Evolutionary conservation across 2,888 invertebrate species (phyloP).

Genomic region (Amblyteles armatorius): DNA sequence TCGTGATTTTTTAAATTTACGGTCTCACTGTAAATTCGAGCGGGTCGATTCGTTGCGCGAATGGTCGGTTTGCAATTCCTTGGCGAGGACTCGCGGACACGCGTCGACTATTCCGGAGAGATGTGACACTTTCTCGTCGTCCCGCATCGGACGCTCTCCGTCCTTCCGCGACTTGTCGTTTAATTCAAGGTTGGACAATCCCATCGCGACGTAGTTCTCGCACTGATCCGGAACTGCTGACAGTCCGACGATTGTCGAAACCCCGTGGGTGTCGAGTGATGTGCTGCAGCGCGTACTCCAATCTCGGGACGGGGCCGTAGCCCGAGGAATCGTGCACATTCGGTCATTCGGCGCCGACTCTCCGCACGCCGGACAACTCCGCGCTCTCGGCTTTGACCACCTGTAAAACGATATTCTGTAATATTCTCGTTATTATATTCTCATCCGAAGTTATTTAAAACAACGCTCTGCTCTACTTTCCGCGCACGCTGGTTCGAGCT

Average conservation of each 20-base stretch:
- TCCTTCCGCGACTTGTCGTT: conserved; percentile 15
- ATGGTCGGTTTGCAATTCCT: conserved; percentile 38
- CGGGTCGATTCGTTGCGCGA: conserved; percentile 20
- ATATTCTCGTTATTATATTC: too few relatives aligned
- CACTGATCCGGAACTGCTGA: conserved; percentile 8
- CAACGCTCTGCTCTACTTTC: too few relatives aligned
- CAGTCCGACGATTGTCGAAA: conserved; percentile 34
- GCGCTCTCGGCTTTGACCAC: not conserved
- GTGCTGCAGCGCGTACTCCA: conserved; percentile 10
- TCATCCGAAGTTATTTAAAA: too few relatives aligned
- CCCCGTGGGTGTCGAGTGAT: conserved; percentile 7
- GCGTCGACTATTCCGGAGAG: conserved; percentile 31
- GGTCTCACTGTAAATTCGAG: conserved; percentile 36
- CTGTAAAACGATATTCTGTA: conserved; percentile 48
- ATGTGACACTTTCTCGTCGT: not conserved
- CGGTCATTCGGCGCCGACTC: conserved; percentile 22
- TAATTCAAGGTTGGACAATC: not conserved
- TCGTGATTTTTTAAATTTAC: not conserved
- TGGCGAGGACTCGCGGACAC: conserved; percentile 23
- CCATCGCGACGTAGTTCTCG: not conserved
- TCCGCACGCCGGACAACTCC: not conserved
- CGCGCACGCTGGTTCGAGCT: too few relatives aligned
- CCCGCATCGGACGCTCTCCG: not conserved
- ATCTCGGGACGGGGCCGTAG: conserved; percentile 42
- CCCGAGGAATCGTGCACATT: conserved; percentile 51